Conservation (phyloP, 2,113 vertebrate species). For the Oenanthe melanoleuca region DNA sequence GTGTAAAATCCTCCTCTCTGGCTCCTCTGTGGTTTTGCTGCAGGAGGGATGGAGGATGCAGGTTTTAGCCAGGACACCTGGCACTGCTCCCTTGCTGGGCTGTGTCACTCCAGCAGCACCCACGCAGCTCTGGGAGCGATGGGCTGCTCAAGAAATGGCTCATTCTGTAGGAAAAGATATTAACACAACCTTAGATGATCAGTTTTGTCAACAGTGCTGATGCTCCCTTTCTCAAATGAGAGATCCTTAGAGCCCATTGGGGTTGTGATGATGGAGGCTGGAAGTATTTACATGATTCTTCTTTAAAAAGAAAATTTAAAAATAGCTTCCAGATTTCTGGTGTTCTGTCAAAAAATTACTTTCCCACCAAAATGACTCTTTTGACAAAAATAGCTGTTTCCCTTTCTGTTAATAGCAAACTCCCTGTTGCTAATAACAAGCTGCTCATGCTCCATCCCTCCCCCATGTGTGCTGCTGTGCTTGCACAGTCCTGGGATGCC, state of each 20-base stretch:
- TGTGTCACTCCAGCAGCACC: neutral
- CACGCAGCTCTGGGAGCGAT: neutral
- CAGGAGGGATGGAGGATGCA: neutral
- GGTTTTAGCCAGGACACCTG: neutral
- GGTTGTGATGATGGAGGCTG: neutral
- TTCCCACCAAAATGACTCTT: constrained; percentile 16
- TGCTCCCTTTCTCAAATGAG: neutral
- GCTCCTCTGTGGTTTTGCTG: neutral
- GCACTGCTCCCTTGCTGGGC: neutral
- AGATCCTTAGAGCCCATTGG: neutral
- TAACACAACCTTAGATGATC: neutral
- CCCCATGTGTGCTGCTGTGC: neutral
- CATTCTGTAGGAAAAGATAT: neutral
- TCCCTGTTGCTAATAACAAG: neutral
- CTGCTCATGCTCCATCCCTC: neutral
- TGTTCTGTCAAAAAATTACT: neutral
- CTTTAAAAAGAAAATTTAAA: neutral
- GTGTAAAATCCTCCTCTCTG: neutral
- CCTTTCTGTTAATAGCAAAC: neutral
- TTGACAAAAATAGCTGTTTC: neutral
- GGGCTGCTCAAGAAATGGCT: neutral
- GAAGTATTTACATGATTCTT: neutral
- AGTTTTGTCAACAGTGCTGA: neutral
- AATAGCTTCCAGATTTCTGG: constrained; percentile 33
- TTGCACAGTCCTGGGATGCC: neutral